phyloP scores from a whole-genome alignment of 1,140 invertebrate species.

The Ridgeia piscesae region DNA sequence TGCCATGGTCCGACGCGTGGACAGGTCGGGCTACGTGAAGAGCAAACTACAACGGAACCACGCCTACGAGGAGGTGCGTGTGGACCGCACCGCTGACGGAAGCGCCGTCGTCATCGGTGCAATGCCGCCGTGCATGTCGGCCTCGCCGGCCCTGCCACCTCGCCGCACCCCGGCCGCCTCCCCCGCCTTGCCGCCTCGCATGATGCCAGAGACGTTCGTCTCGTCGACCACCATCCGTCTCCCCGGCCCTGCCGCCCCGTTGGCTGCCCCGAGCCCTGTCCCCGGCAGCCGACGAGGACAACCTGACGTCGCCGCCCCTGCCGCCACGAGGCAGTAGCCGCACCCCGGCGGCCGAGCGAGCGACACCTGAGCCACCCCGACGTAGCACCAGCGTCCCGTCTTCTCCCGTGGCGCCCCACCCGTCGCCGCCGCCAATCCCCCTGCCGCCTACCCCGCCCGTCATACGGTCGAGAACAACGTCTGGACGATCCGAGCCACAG shows the following conservation, averaged over 20 bases:
- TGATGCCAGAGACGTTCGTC: not conserved
- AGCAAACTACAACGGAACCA: not conserved
- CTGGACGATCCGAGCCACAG: not conserved
- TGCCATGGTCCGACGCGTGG: not conserved
- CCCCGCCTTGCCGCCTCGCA: not conserved
- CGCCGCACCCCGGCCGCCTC: not conserved
- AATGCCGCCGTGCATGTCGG: not conserved
- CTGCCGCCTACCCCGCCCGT: not conserved
- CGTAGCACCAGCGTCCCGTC: not conserved
- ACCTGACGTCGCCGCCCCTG: not conserved
- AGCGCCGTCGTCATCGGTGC: not conserved
- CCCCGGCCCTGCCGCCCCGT: not conserved
- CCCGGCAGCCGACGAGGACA: not conserved
- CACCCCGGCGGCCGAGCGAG: not conserved
- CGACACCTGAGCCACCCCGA: not conserved
- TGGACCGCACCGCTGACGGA: not conserved
- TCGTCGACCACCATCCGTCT: not conserved
- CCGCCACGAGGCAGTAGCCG: not conserved
- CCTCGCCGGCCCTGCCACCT: not conserved
- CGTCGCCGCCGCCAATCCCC: not conserved
- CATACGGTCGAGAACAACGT: not conserved
- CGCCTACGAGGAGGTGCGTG: conserved; percentile 8
- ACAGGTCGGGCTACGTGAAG: conserved; percentile 5
- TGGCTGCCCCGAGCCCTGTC: not conserved
- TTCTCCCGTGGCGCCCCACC: not conserved